Evolutionary conservation across 2,888 invertebrate genomes (phyloP), one percentile per base, ranked within the genome.

Genomic region (Cataglyphis altisquamis): DNA sequence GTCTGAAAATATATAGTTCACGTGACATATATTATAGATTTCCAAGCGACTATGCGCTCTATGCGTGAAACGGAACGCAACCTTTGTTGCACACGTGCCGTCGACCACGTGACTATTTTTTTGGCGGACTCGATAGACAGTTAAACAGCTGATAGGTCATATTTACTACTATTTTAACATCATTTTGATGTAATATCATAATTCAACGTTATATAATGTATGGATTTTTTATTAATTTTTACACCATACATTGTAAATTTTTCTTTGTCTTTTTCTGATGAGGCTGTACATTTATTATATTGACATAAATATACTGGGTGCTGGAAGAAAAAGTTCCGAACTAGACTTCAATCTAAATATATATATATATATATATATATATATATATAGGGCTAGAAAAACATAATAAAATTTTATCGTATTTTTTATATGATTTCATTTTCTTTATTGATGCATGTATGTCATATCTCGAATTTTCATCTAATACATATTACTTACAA

Each of bases 101-200:
- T 39, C 15, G 55, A 36, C 6, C 70, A 72, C 70, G 55, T 70
- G 70, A 36, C 48, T 66, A 66, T n/a, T 18, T 18, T 48, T n/a
- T 52, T 52, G 52, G 52, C n/a, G 52, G n/a, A 8, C n/a, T 52
- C n/a, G n/a, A 48, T 5, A 52, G n/a, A 52, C 52, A n/a, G 29
- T 2, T 29, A 29, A 29, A 29, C 52, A 8, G 12, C 41, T 41
- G 15, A n/a, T n/a, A 48, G 48, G 18, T 48, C 5, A 45, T 45
- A 45, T 45, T 45, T 45, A 45, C 36, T 36, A 36, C 21, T 45
- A 5, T 45, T 45, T 45, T 48, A 48, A 1, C 2, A n/a, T 48
- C 18, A 6, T n/a, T 48, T n/a, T 52, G 8, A 52, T 8, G 3
- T 52, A 8, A 52, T 8, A n/a, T n/a, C 8, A 0, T n/a, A 8